phyloP scores from a whole-genome alignment of 2,888 invertebrate genomes.

The Coremacera marginata region DNA sequence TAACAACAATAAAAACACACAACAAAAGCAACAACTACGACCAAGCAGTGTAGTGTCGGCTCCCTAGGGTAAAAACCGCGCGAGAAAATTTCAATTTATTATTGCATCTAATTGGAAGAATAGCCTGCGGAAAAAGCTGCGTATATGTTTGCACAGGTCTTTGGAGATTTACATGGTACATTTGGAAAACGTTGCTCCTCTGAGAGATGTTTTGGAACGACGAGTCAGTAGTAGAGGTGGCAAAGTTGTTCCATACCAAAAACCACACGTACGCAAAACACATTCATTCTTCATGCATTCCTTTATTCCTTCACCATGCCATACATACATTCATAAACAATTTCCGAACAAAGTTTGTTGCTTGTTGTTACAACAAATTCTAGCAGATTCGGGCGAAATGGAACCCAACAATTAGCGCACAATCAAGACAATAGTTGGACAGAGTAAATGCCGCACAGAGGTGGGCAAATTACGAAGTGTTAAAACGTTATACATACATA shows the following conservation, averaged over 20 bases:
- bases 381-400: conserved; percentile 35
- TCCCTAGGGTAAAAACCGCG: conserved; percentile 39
- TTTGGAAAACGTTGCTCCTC: not conserved
- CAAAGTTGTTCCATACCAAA: conserved; percentile 8
- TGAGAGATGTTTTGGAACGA: not conserved
- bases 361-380: conserved; percentile 4
- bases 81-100: conserved; percentile 64
- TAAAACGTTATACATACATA: not conserved
- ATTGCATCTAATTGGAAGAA: conserved; percentile 65
- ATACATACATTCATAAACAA: conserved; percentile 15
- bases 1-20: conserved; percentile 14
- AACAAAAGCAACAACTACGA: conserved; percentile 8
- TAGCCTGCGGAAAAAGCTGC: conserved; percentile 58
- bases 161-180: conserved; percentile 15
- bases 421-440: conserved; percentile 38
- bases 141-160: conserved; percentile 34
- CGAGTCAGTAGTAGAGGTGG: not conserved
- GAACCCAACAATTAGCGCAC: conserved; percentile 45
- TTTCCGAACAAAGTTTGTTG: conserved; percentile 31
- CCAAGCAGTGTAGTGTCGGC: conserved; percentile 13
- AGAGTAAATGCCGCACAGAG: not conserved
- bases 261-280: conserved; percentile 15
- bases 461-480: not conserved
- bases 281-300: conserved; percentile 9
- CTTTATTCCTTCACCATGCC: conserved; percentile 1